Conservation (phyloP, 2,113 vertebrate species). For the Mus pahari region DNA sequence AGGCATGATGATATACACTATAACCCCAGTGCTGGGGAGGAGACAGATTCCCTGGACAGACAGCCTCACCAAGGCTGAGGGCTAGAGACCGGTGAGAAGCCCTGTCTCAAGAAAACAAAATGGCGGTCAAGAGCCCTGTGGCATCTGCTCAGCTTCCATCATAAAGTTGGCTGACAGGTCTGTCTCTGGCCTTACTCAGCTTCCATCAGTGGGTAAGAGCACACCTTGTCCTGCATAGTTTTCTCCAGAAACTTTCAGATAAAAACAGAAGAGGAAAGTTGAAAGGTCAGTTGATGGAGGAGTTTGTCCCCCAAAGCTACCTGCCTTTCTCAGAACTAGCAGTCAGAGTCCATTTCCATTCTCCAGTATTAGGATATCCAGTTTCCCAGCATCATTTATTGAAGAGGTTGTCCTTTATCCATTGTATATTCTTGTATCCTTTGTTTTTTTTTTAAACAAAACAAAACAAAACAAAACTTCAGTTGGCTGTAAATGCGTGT, state of each 20-base stretch:
- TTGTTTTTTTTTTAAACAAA: neutral
- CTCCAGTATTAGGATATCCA: neutral
- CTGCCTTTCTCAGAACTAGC: neutral
- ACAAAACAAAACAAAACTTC: no score
- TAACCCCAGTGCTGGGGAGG: neutral
- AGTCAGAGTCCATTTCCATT: neutral
- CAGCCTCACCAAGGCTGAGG: neutral
- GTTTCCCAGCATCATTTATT: neutral
- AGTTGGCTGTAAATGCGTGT: neutral
- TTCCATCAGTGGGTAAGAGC: neutral
- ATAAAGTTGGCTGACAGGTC: neutral
- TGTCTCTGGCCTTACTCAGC: neutral
- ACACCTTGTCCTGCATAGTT: neutral
- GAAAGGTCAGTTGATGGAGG: neutral
- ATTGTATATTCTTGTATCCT: neutral
- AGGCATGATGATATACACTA: neutral
- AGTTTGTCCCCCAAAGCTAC: neutral
- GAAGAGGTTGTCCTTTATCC: neutral
- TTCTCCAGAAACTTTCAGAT: neutral
- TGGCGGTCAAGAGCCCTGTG: neutral
- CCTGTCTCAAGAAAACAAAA: neutral
- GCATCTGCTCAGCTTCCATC: neutral
- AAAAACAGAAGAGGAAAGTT: neutral
- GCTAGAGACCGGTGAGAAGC: neutral
- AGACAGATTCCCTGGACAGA: neutral